These are phyloP conservation scores for Labia minor DNA, from an alignment of 2,888 invertebrate species.

Conservation along the genomic window DNA sequence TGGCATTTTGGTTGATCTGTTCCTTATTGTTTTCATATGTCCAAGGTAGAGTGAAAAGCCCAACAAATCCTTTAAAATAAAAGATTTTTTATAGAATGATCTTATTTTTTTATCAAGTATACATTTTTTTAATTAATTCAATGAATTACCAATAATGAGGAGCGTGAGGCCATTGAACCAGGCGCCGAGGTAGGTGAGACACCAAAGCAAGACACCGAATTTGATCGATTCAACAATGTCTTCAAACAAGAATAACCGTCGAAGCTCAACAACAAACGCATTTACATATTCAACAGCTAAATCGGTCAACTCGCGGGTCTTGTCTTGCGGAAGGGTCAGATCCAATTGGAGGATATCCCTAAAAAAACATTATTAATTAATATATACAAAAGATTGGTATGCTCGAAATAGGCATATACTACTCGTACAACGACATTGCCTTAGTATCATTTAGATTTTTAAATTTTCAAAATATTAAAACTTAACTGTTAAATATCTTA, in stretches of 20 bases:
- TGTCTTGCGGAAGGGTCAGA: slow-evolving; percentile 78
- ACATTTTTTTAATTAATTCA: too few relatives aligned
- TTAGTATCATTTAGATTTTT: background rate
- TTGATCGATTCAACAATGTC: slow-evolving; percentile 92
- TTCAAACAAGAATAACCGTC: slow-evolving; percentile 91
- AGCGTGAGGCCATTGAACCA: slow-evolving; percentile 99
- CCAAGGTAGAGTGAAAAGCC: slow-evolving; percentile 90
- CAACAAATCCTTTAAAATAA: slow-evolving; percentile 69
- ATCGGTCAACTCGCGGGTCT: slow-evolving; percentile 79
- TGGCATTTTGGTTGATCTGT: slow-evolving; percentile 83
- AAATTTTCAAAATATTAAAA: background rate
- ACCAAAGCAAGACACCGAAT: slow-evolving; percentile 91
- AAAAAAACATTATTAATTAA: slow-evolving; percentile 28
- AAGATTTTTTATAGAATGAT: too few relatives aligned
- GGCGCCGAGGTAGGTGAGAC: slow-evolving; percentile 92
- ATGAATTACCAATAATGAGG: slow-evolving; percentile 73
- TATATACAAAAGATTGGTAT: background rate
- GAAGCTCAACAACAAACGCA: slow-evolving; percentile 67
- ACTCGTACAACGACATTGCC: background rate
- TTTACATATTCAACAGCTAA: slow-evolving; percentile 79
- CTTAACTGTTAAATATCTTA: too few relatives aligned
- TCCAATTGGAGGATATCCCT: slow-evolving; percentile 79
- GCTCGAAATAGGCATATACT: too few relatives aligned
- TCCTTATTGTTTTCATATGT: slow-evolving; percentile 90
- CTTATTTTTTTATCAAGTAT: too few relatives aligned